A percentile compares a stretch with the other conserved stretches of the same genome.
Conservation (phyloP, 1,140 invertebrate species). For the Aphidius gifuensis region DNA sequence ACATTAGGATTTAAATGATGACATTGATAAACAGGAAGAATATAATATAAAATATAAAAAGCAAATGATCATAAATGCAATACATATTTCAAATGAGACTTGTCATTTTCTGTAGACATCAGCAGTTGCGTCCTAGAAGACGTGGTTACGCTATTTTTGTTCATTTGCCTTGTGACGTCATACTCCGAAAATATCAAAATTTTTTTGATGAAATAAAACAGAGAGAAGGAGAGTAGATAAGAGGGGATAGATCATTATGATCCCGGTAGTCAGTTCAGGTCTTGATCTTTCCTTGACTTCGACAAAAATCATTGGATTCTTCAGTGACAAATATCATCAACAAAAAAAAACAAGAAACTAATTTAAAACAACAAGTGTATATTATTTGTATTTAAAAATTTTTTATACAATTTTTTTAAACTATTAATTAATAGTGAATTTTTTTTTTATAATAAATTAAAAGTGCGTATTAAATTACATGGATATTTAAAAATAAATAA, state of each 20-base stretch:
- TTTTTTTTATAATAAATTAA: too few relatives aligned
- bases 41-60: not conserved
- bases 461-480: too few relatives aligned
- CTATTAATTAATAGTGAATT: too few relatives aligned
- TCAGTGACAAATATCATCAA: conserved; percentile 5
- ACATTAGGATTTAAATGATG: too few relatives aligned
- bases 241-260: conserved; percentile 4
- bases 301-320: conserved; percentile 36
- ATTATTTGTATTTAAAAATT: too few relatives aligned
- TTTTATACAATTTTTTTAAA: too few relatives aligned
- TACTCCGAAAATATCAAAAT: conserved; percentile 50
- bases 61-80: conserved; percentile 22
- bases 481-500: too few relatives aligned
- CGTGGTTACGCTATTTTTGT: conserved; percentile 46
- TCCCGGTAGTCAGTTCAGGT: conserved; percentile 43
- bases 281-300: conserved; percentile 47
- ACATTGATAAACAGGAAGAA: too few relatives aligned
- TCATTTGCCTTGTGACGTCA: conserved; percentile 49
- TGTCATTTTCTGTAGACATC: conserved; percentile 22
- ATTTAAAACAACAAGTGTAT: too few relatives aligned
- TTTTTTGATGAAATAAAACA: conserved; percentile 32
- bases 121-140: conserved; percentile 44
- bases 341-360: too few relatives aligned
- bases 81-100: conserved; percentile 23
- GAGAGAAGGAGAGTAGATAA: conserved; percentile 30